Evolutionary conservation across 2,797 vertebrate species (phyloP).

Genomic region (Menidia menidia): DNA sequence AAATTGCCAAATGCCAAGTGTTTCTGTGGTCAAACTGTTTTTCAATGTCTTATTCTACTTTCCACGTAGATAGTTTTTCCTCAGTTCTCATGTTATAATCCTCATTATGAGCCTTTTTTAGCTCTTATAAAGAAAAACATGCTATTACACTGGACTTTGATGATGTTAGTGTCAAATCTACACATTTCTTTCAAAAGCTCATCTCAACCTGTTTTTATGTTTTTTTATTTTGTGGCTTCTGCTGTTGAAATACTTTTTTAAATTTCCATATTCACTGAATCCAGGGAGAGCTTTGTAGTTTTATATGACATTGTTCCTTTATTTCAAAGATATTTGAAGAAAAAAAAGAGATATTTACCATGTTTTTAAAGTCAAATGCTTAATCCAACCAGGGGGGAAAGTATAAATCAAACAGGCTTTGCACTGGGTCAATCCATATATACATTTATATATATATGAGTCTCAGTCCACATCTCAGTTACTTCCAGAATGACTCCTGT

Average conservation of each 20-base stretch:
- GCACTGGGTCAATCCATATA: conserved; percentile 40
- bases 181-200: conserved; percentile 5
- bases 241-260: neutral
- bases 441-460: neutral
- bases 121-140: conserved; percentile 18
- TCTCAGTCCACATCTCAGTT: conserved; percentile 21
- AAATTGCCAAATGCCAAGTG: conserved; percentile 54
- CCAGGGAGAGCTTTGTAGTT: conserved; percentile 49
- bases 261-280: conserved; percentile 29
- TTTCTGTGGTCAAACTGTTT: conserved; percentile 36
- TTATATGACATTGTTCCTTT: neutral
- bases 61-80: conserved; percentile 13
- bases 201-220: conserved; percentile 13
- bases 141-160: conserved; percentile 31
- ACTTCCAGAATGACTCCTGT: conserved; percentile 30
- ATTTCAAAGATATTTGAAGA: neutral
- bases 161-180: conserved; percentile 9
- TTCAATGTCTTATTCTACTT: conserved; percentile 47
- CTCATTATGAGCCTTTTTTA: conserved; percentile 6
- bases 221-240: conserved; percentile 6
- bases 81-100: conserved; percentile 16
- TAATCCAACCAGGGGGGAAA: conserved; percentile 2
- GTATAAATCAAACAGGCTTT: conserved; percentile 43
- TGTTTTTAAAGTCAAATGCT: conserved; percentile 9
- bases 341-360: neutral